phyloP scores from a whole-genome alignment of 2,888 invertebrate genomes.

The Cheilosia soror region DNA sequence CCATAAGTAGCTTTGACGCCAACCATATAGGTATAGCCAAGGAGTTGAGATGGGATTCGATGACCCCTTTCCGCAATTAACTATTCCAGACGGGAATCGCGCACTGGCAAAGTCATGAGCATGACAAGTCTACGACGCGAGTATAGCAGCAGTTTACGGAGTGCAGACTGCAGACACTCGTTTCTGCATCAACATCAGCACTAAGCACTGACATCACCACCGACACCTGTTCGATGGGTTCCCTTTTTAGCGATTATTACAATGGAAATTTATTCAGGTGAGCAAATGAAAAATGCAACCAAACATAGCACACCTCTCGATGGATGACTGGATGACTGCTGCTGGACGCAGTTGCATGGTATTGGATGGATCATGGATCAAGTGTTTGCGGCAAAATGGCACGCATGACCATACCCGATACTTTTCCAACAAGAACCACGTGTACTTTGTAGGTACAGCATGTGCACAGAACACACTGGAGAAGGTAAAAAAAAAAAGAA shows the following conservation, averaged over 20 bases:
- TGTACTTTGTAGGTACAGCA: background rate
- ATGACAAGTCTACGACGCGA: slow-evolving; percentile 54
- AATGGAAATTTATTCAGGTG: slow-evolving; percentile 73
- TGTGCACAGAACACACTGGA: slow-evolving; percentile 40
- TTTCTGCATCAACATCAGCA: slow-evolving; percentile 3
- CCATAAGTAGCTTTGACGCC: slow-evolving; percentile 54
- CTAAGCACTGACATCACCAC: slow-evolving; percentile 19
- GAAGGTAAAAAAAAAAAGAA: slow-evolving; percentile 28
- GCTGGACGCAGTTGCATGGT: slow-evolving; percentile 17
- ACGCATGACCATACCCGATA: slow-evolving; percentile 37
- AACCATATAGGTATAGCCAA: slow-evolving; percentile 28
- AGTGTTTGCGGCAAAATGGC: slow-evolving; percentile 63
- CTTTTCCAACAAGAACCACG: background rate
- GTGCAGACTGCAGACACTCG: slow-evolving; percentile 9
- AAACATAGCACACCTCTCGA: slow-evolving; percentile 24
- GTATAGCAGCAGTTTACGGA: too few relatives aligned
- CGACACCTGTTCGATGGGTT: slow-evolving; percentile 63
- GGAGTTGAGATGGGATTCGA: slow-evolving; percentile 40
- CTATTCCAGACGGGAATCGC: slow-evolving; percentile 69
- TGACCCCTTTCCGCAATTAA: slow-evolving; percentile 70
- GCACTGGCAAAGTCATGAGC: slow-evolving; percentile 45
- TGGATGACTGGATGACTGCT: background rate
- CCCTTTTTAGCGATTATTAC: slow-evolving; percentile 57
- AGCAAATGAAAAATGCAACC: slow-evolving; percentile 59
- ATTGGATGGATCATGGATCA: slow-evolving; percentile 56